Evolutionary conservation across 2,113 vertebrate species (phyloP), one percentile per base, ranked within the genome.

Genomic region (Paradoxurus hermaphroditus): DNA sequence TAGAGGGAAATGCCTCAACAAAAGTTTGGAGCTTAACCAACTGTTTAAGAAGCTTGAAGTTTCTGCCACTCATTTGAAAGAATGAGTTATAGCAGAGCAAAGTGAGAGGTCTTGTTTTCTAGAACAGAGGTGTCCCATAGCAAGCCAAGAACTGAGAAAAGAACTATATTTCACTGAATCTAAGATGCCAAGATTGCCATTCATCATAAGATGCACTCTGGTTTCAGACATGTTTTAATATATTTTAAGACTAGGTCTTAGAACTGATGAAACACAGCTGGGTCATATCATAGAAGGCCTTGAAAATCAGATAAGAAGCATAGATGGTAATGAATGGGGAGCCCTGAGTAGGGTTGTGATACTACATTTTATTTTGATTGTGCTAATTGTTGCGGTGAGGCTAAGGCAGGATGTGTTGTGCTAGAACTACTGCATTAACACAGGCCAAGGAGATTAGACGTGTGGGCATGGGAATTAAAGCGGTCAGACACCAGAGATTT

Each of bases 191-290:
- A 10, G 46, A 90, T 36, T 90, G 51, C 31, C 15, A 82, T 73
- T 49, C 63, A 65, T 4, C 16, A 1, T 56, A 89, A 95, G 23
- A 92, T 44, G 12, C 56, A 91, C 13, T 95, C 56, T 86, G 51
- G 92, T 44, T 92, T 86, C 53, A 95, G 87, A 90, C 46, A 92
- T 51, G 4, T 84, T 84, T 92, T 62, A 39, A 73, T 77, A 86
- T 82, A 41, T 84, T 83, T 65, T n/a, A 89, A 49, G 67, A 90
- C 78, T 13, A 25, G 6, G 4, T 53, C 16, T 93, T 67, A 75
- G 36, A 95, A 84, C 56, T 77, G 49, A 72, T 68, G 36, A 92
- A 94, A 81, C 19, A 81, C 19, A 84, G n/a, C 72, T 94, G 49
- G 29, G 4, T 68, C 39, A 39, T 83, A 72, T 67, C 70, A 79